Base-by-base conservation (phyloP, 2,113 vertebrate genomes). In the Rynchops niger region DNA sequence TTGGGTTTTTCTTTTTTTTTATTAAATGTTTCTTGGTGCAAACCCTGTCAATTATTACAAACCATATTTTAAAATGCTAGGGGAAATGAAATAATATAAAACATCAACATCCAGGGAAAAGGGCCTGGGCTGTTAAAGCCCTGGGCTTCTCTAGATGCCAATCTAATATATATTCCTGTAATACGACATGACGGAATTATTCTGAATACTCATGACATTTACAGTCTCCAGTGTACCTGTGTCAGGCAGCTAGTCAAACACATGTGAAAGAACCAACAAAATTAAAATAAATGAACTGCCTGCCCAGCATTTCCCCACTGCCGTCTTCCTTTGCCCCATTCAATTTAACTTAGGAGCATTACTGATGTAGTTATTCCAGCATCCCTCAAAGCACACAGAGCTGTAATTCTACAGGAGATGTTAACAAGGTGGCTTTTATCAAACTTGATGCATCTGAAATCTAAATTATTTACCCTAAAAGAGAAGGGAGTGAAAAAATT, bases 381-480 rank as follows among this genome's bases (percentile, higher is more conserved):
- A 93, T 30, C 13, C 19, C 34, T 86, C 42, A 58, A 77, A 96
- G 63, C 29, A 59, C 56, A 86, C 1, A 42, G 42, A 83, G 38
- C 38, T 81, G 29, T 55, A 88, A 70, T 70, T 90, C 88, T 80
- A 52, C 32, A 55, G 32, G 69, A 95, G 62, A 89, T 23, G 53
- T 82, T 96, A 93, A 91, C 55, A 94, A 85, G 61, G 53, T 65
- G 58, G 74, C 27, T 93, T 93, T 89, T 85, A 85, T 88, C 81
- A 90, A 91, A 85, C 40, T 72, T 79, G 40, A 93, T 93, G 56
- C 73, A 91, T 80, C 78, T 90, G 65, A 96, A 94, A 87, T 76
- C 53, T 91, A 76, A 93, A 94, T 91, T 90, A 91, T 96, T 94
- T 85, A 96, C 40, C 58, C 49, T 82, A 30, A 89, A 94, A 95